A percentile compares a stretch with the other conserved stretches of the same genome.
phyloP scores from a whole-genome alignment of 2,888 invertebrate genomes.

The Apamea crenata region DNA sequence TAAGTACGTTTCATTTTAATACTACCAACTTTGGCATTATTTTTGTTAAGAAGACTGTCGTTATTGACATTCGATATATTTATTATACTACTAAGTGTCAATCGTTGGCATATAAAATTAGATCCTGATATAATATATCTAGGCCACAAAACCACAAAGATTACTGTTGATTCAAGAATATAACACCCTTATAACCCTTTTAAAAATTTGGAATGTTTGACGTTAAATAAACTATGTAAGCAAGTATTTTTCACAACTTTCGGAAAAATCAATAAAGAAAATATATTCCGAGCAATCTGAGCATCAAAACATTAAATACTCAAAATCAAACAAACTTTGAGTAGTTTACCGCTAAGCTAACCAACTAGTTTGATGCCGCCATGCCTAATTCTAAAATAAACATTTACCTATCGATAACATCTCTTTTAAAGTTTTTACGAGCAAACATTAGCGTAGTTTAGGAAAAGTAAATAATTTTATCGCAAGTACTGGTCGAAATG shows the following conservation, averaged over 20 bases:
- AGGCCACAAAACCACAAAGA: background rate
- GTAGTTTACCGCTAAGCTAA: background rate
- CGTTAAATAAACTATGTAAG: background rate
- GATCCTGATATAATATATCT: background rate
- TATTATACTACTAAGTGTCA: background rate
- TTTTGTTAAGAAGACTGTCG: background rate
- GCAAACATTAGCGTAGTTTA: slow-evolving; percentile 27
- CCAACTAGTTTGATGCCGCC: slow-evolving; percentile 2
- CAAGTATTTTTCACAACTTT: background rate
- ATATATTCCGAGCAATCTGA: background rate
- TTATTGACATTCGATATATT: background rate
- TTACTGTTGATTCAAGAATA: background rate
- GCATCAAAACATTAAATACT: background rate
- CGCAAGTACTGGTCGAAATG: slow-evolving; percentile 37
- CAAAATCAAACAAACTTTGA: slow-evolving; percentile 16
- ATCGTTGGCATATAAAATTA: background rate
- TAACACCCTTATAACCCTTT: background rate
- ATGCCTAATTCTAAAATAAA: slow-evolving; percentile 29
- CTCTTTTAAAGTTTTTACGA: slow-evolving; percentile 39
- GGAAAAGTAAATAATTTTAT: slow-evolving; percentile 51
- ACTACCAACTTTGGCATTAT: background rate
- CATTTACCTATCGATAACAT: slow-evolving; percentile 49
- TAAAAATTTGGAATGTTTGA: background rate
- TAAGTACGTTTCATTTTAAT: background rate
- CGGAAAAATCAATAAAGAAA: background rate